These are phyloP conservation scores for Dicerorhinus sumatrensis DNA, from an alignment of 2,113 vertebrate species.

Conservation along the genomic window DNA sequence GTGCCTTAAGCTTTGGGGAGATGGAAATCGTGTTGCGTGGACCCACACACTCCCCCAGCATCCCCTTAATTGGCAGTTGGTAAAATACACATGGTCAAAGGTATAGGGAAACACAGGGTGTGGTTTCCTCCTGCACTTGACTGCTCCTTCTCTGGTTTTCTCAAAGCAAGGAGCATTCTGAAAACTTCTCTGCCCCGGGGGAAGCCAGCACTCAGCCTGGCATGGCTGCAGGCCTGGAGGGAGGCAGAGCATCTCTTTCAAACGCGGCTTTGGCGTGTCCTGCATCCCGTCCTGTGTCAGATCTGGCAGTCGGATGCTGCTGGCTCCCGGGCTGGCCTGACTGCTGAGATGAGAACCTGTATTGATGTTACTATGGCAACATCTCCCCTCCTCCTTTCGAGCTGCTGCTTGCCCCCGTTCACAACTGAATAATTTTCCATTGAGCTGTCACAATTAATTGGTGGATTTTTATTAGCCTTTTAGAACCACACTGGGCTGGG, in stretches of 20 bases:
- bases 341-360: constrained; percentile 50
- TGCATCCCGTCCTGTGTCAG: neutral
- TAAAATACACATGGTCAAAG: accelerated
- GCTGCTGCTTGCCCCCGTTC: constrained; percentile 70
- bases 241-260: neutral
- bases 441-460: constrained; percentile 81
- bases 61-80: constrained; percentile 9
- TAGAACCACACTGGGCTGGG: constrained; percentile 66
- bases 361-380: constrained; percentile 87
- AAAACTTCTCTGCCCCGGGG: accelerated
- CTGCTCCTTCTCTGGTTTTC: neutral
- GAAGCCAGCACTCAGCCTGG: neutral
- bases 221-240: neutral
- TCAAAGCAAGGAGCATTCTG: accelerated
- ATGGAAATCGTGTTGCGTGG: neutral
- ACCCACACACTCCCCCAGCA: neutral
- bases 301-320: neutral
- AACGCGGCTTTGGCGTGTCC: neutral
- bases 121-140: neutral
- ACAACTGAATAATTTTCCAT: constrained; percentile 84
- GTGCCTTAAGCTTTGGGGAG: constrained; percentile 19
- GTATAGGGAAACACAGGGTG: neutral
- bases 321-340: neutral
- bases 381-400: constrained; percentile 36
- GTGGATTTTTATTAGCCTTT: constrained; percentile 80